These are phyloP conservation scores for Palythoa grandiflora DNA, from an alignment of 92 coral and sea anemone species.

Conservation along the genomic window DNA sequence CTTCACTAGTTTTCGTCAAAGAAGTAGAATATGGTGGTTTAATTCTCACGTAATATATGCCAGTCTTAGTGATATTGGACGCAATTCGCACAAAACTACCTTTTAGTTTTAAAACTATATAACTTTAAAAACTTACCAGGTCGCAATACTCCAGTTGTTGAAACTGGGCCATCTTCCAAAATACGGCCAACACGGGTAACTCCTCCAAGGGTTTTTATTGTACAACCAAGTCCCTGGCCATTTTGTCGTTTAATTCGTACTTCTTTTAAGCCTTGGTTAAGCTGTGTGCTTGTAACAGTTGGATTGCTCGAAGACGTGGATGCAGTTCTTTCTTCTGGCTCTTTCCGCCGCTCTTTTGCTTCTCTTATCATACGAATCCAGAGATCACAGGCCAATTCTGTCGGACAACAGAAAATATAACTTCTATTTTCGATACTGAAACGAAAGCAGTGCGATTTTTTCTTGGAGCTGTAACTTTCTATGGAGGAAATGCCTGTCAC, in stretches of 20 bases:
- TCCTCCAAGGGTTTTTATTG: conserved; percentile 93
- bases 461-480: conserved; percentile 83
- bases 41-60: too few relatives aligned
- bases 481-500: conserved; percentile 80
- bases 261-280: conserved; percentile 90
- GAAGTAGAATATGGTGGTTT: too few relatives aligned
- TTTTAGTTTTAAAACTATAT: not conserved
- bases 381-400: conserved; percentile 82
- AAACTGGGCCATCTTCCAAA: conserved; percentile 94
- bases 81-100: too few relatives aligned
- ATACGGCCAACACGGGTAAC: conserved; percentile 90
- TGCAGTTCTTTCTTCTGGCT: conserved; percentile 64
- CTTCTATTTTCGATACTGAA: conserved; percentile 77
- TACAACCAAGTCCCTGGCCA: conserved; percentile 90
- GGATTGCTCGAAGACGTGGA: conserved; percentile 69
- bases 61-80: too few relatives aligned
- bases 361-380: conserved; percentile 87
- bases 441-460: conserved; percentile 84
- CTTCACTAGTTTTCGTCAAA: too few relatives aligned
- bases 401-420: conserved; percentile 73
- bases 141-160: conserved; percentile 88
- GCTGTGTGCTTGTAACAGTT: conserved; percentile 79
- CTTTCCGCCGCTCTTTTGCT: conserved; percentile 74
- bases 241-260: conserved; percentile 82
- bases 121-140: conserved; percentile 69